phyloP scores from a whole-genome alignment of 2,797 vertebrate species.

The Threskiornis aethiopicus region DNA sequence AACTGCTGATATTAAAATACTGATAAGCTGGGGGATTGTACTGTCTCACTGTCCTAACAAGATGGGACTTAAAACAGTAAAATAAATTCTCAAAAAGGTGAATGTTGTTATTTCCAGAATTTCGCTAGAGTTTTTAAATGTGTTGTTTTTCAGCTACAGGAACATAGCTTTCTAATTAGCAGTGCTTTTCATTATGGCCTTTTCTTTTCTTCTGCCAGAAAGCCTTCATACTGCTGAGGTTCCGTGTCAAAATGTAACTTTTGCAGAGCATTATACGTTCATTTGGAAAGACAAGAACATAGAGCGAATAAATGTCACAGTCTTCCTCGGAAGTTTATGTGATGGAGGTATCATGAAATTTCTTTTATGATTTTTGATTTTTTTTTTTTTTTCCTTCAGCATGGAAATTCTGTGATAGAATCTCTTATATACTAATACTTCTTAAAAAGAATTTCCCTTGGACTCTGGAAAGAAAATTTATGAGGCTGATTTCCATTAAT shows the following conservation, averaged over 20 bases:
- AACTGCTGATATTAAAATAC: background rate
- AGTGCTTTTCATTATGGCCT: background rate
- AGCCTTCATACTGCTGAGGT: background rate
- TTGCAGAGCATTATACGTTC: constrained; percentile 86
- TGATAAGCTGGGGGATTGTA: background rate
- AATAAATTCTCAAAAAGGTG: background rate
- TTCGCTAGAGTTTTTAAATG: background rate
- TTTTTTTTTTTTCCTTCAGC: background rate
- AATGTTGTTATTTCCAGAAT: background rate
- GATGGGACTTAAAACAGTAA: background rate
- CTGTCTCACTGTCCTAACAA: background rate
- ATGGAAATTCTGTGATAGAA: background rate
- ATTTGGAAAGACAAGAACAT: constrained; percentile 83
- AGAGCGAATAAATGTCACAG: constrained; percentile 76
- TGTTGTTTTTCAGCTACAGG: background rate
- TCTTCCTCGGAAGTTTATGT: constrained; percentile 68
- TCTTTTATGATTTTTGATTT: background rate
- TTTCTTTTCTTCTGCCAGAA: constrained; percentile 51
- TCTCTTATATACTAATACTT: background rate
- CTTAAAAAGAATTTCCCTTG: background rate
- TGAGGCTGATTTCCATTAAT: background rate
- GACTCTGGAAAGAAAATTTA: background rate
- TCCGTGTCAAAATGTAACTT: constrained; percentile 78
- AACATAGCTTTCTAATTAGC: background rate
- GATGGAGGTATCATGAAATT: constrained; percentile 43